Base-by-base conservation (phyloP, 2,888 invertebrate species). In the Empis stercorea region DNA sequence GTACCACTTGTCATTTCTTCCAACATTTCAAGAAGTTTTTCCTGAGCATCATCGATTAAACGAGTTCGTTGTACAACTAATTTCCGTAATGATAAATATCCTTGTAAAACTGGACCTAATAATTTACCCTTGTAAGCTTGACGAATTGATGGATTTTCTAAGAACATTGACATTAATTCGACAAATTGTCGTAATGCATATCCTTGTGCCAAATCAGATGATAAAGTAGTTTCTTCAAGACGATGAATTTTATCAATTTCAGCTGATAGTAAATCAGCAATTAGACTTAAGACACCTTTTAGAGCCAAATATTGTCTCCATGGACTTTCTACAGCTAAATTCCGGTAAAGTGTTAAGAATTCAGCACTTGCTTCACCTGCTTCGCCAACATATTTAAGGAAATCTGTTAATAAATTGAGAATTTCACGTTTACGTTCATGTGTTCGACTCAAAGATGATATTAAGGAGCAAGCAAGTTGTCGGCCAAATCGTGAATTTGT, bases 1-100 rank as follows among this genome's bases (percentile, higher is more conserved):
- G 93, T 96, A 10, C 93, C 89, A 77, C 63, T 87, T 0, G 95
- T 96, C 85, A 96, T 91, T 67, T 94, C 93, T 69, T 96, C 95
- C 14, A 96, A 73, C 57, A 95, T 75, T 62, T 92, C 91, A 10
- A 96, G 73, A 39, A 96, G 73, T 61, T 92, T 93, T 67, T 93
- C 93, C 70, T 96, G 95, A 5, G 96, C 94, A 66, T 95, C 94
- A 66, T 96, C 96, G 34, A 96, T 91, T 45, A 95, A 76, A 45
- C 95, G 79, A 1, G 96, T 96, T 49, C 96, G 76, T 69, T 96
- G 96, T 36, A 96, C 91, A 1, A 96, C 88, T 17, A 97, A 76
- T 51, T 93, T 80, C 7, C 91, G 74, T 56, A 97, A 72, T 0
- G 92, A 88, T 51, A 97, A 74, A 70, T 96, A 97, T 0, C 96